Evolutionary conservation across 2,113 vertebrate genomes (phyloP), one percentile per base, ranked within the genome.

Genomic region (Microcebus tavaratra): DNA sequence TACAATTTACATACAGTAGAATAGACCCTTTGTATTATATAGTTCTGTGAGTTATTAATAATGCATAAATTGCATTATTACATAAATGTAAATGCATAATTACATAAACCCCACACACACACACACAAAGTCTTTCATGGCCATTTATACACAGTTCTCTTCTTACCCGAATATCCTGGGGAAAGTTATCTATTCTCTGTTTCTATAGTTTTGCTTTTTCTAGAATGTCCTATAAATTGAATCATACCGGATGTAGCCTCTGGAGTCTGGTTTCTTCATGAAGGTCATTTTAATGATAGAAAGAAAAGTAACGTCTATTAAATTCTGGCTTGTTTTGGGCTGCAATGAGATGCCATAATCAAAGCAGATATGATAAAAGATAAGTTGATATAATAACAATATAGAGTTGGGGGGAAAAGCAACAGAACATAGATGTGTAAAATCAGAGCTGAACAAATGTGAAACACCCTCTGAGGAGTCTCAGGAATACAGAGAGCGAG

Each of bases 211-310:
- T 87, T 78, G 21, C 53, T 11, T 95, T 81, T 79, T 65, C 29
- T 82, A 27, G n/a, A 92, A 45, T 59, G 13, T 57, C 13, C 39
- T 50, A 81, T 76, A 84, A 81, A 79, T 39, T 23, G 9, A 68
- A 73, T 80, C 17, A 91, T 42, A 78, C 1, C 42, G 4, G 39
- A 42, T 61, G 1, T 50, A 53, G n/a, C 11, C 17, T 81, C 6
- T 68, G 80, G 23, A 59, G 3, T 90, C 31, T 79, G 15, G 0
- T 72, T 94, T 95, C 20, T 21, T 75, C 25, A 81, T 83, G 8
- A 95, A 96, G 6, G 2, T 39, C 12, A 88, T 63, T 73, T 90
- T 89, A 89, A 91, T 42, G 36, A 61, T 50, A 12, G 45, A 76
- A 67, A 67, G 23, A 91, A 59, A 95, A 61, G 18, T 29, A 48